Percentiles rank a stretch among this genome's conserved stretches.
phyloP scores from a whole-genome alignment of 2,888 invertebrate species.

The Stenodera caucasica region DNA sequence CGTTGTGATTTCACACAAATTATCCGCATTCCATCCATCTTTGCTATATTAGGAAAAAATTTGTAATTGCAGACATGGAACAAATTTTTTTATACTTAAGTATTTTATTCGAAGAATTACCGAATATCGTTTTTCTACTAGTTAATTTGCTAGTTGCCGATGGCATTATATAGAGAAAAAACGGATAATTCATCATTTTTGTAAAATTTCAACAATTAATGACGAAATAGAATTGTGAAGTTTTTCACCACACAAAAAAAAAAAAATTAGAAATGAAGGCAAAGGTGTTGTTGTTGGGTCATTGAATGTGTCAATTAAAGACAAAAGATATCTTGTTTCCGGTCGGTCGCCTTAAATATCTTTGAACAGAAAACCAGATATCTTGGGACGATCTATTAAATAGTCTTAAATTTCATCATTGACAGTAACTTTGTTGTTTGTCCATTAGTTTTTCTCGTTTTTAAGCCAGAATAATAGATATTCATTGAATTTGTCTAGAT shows the following conservation, averaged over 20 bases:
- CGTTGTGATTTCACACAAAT: neutral
- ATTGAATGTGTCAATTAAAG: slow-evolving; percentile 51
- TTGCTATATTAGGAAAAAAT: too few species aligned
- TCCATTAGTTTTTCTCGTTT: slow-evolving; percentile 11
- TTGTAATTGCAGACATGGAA: neutral
- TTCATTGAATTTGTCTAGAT: neutral
- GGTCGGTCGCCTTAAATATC: slow-evolving; percentile 49
- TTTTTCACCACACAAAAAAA: too few species aligned
- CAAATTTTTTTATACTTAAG: slow-evolving; percentile 1
- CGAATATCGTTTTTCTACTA: neutral
- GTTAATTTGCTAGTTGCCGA: neutral
- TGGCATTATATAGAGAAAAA: too few species aligned
- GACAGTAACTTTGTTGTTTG: slow-evolving; percentile 25
- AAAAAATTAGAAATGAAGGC: slow-evolving; percentile 6
- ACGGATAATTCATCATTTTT: too few species aligned
- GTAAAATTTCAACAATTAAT: too few species aligned
- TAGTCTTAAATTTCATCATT: slow-evolving; percentile 42
- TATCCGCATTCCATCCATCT: neutral
- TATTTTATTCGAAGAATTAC: neutral
- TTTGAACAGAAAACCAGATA: slow-evolving; percentile 30
- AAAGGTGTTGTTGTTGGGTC: slow-evolving; percentile 37
- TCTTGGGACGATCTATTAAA: slow-evolving; percentile 41
- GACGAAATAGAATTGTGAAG: neutral
- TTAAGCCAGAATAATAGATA: neutral
- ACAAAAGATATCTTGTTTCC: slow-evolving; percentile 52